Evolutionary conservation across 2,113 vertebrate genomes (phyloP).

Genomic region (Labeo rohita): DNA sequence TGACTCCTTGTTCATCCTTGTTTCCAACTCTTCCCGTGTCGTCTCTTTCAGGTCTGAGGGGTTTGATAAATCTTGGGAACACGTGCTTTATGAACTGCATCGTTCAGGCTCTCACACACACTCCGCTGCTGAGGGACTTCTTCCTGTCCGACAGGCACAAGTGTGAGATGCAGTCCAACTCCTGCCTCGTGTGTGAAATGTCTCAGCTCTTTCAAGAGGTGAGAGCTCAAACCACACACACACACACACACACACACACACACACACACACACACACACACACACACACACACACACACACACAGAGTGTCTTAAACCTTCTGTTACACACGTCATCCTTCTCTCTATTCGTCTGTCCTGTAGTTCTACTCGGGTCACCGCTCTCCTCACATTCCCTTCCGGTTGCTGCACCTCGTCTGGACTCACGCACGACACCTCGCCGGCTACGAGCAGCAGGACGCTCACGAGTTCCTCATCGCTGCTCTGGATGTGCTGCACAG

Average conservation of each 20-base stretch:
- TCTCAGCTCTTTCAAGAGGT: conserved; percentile 91
- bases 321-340: neutral
- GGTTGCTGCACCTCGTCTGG: conserved; percentile 98
- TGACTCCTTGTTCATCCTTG: neutral
- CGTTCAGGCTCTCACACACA: conserved; percentile 90
- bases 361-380: conserved; percentile 99
- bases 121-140: conserved; percentile 88
- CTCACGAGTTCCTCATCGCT: conserved; percentile 98
- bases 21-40: neutral
- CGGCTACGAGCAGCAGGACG: conserved; percentile 98
- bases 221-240: conserved; percentile 53
- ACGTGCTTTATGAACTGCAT: conserved; percentile 95
- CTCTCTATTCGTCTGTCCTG: conserved; percentile 25
- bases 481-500: conserved; percentile 96
- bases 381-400: conserved; percentile 98
- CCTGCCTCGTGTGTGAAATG: conserved; percentile 91
- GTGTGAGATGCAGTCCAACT: conserved; percentile 92
- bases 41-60: conserved; percentile 79
- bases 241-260: neutral
- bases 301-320: neutral
- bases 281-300: neutral
- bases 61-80: conserved; percentile 90
- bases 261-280: neutral
- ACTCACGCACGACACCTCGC: conserved; percentile 97
- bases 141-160: conserved; percentile 90